Conservation (phyloP, 2,888 invertebrate genomes). For the Drosophila multiciliata region DNA sequence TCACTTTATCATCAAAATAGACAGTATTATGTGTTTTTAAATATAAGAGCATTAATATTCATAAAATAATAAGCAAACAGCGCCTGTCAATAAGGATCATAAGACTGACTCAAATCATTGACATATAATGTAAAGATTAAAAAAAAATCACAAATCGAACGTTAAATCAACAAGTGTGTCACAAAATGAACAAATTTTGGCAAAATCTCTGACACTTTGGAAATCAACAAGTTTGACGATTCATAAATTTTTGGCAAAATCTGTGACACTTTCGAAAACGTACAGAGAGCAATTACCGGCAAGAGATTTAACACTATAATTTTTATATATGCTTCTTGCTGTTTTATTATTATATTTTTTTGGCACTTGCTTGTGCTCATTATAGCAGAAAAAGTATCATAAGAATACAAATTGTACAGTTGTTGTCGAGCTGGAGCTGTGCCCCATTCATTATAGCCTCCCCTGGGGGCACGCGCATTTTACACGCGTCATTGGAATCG, state of each 20-base stretch:
- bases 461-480: conserved; percentile 58
- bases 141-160: conserved; percentile 24
- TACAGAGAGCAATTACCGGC: conserved; percentile 29
- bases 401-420: conserved; percentile 59
- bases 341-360: conserved; percentile 1
- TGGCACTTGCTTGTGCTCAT: conserved; percentile 33
- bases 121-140: background rate
- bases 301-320: conserved; percentile 22
- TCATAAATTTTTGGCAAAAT: conserved; percentile 37
- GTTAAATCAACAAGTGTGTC: conserved; percentile 47
- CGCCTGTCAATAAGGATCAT: background rate
- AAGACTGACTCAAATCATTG: conserved; percentile 22
- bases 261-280: conserved; percentile 48
- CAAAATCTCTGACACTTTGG: conserved; percentile 41
- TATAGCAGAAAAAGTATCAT: conserved; percentile 39
- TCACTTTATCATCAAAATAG: background rate
- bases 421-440: conserved; percentile 30
- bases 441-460: conserved; percentile 51
- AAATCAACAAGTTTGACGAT: conserved; percentile 43
- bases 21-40: background rate
- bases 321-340: conserved; percentile 15
- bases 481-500: conserved; percentile 57
- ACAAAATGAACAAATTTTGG: conserved; percentile 23
- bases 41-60: background rate
- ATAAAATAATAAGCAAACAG: background rate